Base-by-base conservation (phyloP, 2,113 vertebrate genomes). In the Limnothrissa miodon region DNA sequence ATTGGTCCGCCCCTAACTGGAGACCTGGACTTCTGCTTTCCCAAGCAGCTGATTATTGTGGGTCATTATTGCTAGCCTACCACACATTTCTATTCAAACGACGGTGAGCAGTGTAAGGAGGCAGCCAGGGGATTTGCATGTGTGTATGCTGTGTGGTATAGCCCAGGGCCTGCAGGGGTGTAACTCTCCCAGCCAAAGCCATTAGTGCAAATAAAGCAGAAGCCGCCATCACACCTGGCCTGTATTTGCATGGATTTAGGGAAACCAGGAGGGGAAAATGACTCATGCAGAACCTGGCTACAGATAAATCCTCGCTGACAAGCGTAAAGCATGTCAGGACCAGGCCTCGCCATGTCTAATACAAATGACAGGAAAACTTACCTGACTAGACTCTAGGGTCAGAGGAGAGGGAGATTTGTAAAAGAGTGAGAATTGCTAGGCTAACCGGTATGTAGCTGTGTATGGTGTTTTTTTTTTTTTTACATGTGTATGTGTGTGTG, bases 241-340 rank as follows among this genome's bases (percentile, higher is more conserved):
- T 78, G 59, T 45, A 91, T 93, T 93, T 92, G 91, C 90, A 92
- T 93, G 84, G 39, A 39, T 90, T 90, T 90, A 86, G 82, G 90
- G 92, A 92, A 91, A 86, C 59, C 33, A 46, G 45, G 78, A 25
- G 25, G 23, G 53, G 66, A 15, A 10, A 66, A 66, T 4, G 59
- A 25, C n/a, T n/a, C 33, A 74, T 33, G 66, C 66, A 36, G 36
- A 74, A 74, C 66, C 66, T 74, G 66, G 66, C 66, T 29, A 70
- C 62, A 74, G 66, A 74, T 74, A 74, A 74, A 10, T 36, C 66
- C 66, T 5, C 29, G 11, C 25, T 36, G 62, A 74, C 66, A 74
- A 74, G 33, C 13, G 66, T 15, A 70, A 36, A 70, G 66, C 66
- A 13, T 74, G 66, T 74, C 66, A 74, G 11, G 4, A 29, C 66